Evolutionary conservation across 2,797 vertebrate species (phyloP).

Genomic region (Tadarida brasiliensis): DNA sequence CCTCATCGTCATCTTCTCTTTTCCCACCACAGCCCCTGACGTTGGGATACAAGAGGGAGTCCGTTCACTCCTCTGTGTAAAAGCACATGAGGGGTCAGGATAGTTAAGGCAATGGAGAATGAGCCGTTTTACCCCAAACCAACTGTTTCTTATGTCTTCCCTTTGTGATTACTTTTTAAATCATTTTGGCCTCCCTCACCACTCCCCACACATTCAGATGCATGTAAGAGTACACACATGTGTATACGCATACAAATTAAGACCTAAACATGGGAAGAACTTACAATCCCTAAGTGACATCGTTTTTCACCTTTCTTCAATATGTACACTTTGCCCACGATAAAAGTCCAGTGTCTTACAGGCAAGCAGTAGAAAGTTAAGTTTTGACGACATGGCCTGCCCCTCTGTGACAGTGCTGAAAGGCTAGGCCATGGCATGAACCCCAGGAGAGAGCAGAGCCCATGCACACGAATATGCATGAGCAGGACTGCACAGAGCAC

Average conservation of each 20-base stretch:
- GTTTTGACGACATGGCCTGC: neutral
- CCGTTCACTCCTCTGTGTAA: neutral
- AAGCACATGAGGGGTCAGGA: neutral
- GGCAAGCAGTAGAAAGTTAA: conserved; percentile 16
- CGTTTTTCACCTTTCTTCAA: conserved; percentile 11
- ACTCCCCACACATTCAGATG: neutral
- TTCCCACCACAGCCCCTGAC: neutral
- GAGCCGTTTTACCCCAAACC: neutral
- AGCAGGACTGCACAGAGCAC: conserved; percentile 59
- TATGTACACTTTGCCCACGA: neutral
- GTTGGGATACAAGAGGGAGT: neutral
- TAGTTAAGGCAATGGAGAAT: neutral
- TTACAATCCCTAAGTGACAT: neutral
- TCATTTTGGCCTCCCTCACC: conserved; percentile 3
- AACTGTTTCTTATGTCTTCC: neutral
- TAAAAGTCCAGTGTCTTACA: conserved; percentile 24
- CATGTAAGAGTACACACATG: neutral
- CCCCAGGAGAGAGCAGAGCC: conserved; percentile 54
- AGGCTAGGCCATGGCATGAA: conserved; percentile 38
- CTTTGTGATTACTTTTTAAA: neutral
- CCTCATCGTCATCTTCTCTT: neutral
- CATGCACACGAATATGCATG: conserved; percentile 45
- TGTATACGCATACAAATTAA: neutral
- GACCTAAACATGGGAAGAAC: neutral
- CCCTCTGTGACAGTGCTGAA: neutral